These are phyloP conservation scores for Nyctibius grandis DNA, from an alignment of 2,797 vertebrate species.

Conservation along the genomic window DNA sequence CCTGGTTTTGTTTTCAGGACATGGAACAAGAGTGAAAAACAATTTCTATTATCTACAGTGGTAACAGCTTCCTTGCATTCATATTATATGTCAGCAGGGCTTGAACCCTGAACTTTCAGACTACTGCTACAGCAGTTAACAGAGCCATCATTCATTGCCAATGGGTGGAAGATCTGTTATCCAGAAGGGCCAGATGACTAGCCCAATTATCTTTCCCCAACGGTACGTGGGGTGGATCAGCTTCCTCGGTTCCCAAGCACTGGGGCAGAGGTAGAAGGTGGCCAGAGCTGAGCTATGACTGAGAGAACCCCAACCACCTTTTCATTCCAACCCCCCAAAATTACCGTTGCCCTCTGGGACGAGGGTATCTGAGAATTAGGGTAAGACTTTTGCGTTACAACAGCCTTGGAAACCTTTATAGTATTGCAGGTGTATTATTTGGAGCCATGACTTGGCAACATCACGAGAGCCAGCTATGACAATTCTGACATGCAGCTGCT, in stretches of 20 bases:
- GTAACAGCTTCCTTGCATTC: constrained; percentile 47
- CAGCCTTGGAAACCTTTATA: background rate
- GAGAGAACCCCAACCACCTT: background rate
- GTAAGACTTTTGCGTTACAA: background rate
- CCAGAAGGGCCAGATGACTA: background rate
- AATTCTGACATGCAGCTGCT: background rate
- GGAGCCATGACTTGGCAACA: background rate
- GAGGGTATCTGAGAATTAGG: background rate
- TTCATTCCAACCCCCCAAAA: background rate
- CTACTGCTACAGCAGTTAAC: background rate
- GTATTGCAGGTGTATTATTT: background rate
- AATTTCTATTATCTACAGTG: constrained; percentile 20
- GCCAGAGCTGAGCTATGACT: background rate
- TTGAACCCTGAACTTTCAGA: background rate
- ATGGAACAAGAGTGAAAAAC: background rate
- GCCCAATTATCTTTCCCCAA: background rate
- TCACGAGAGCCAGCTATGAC: background rate
- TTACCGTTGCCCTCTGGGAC: background rate
- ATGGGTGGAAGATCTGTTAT: background rate
- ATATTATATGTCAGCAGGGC: background rate
- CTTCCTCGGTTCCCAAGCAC: background rate
- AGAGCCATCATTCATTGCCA: background rate
- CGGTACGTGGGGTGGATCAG: background rate
- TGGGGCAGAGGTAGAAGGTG: background rate
- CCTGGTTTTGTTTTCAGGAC: constrained; percentile 58